phyloP scores from a whole-genome alignment of 2,888 invertebrate species.

The Andrena dorsata region DNA sequence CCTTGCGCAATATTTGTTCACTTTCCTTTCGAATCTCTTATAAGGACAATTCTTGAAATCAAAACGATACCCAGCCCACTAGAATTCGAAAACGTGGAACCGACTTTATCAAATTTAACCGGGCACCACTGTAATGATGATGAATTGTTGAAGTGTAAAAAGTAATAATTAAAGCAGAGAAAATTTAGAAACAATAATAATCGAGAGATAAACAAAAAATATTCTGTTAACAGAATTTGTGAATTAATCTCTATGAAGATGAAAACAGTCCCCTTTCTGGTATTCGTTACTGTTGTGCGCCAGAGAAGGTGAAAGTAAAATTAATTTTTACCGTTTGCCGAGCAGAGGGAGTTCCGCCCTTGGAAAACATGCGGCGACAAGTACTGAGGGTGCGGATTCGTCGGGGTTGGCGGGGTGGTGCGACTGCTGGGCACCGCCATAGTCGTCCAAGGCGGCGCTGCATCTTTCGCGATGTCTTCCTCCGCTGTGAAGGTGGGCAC shows the following conservation, averaged over 20 bases:
- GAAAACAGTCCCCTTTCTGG: not conserved
- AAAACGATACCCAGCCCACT: no score
- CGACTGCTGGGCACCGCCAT: slow-evolving; percentile 72
- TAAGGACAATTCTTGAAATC: no score
- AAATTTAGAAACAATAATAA: not conserved
- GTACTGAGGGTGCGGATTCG: slow-evolving; percentile 79
- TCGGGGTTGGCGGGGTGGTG: slow-evolving; percentile 78
- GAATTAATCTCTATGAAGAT: not conserved
- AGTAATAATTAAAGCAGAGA: not conserved
- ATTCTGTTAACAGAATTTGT: not conserved
- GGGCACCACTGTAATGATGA: no score
- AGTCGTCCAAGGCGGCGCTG: slow-evolving; percentile 74
- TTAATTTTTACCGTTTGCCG: slow-evolving; percentile 84
- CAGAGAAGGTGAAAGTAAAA: not conserved
- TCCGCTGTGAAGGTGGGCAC: slow-evolving; percentile 65
- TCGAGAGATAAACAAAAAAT: not conserved
- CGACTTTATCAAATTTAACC: no score
- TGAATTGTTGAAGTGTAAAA: not conserved
- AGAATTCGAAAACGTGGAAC: no score
- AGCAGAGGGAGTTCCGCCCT: slow-evolving; percentile 85
- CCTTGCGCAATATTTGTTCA: no score
- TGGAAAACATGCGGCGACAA: slow-evolving; percentile 85
- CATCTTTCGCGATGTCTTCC: slow-evolving; percentile 66
- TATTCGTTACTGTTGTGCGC: not conserved
- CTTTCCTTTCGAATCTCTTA: no score